These are phyloP conservation scores for Athene noctua DNA, from an alignment of 2,113 vertebrate genomes.

Conservation along the genomic window DNA sequence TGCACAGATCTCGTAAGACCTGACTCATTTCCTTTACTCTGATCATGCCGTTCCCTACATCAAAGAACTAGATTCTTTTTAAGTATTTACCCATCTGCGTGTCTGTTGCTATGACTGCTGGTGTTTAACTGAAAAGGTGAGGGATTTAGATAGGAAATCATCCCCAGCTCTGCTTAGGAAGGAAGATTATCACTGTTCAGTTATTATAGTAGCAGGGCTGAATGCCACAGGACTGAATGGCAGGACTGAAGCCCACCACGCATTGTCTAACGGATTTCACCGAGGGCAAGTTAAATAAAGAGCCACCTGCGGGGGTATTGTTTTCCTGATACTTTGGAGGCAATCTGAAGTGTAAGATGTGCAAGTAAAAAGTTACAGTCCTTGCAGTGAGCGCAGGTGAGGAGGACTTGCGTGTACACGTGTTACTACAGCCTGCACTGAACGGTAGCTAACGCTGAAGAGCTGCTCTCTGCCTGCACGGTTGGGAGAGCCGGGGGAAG, in stretches of 20 bases:
- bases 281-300: not conserved
- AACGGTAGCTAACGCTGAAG: not conserved
- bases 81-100: not conserved
- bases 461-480: not conserved
- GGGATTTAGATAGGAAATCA: not conserved
- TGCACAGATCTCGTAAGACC: not conserved
- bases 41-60: not conserved
- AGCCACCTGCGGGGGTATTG: not conserved
- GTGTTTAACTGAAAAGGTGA: not conserved
- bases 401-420: not conserved
- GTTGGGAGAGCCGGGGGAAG: not conserved
- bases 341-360: accelerated
- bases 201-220: not conserved
- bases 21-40: not conserved
- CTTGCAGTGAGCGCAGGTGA: not conserved
- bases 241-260: not conserved
- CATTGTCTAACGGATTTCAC: not conserved
- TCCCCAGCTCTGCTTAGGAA: not conserved
- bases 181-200: not conserved
- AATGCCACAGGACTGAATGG: not conserved
- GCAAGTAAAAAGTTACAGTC: not conserved
- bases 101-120: constrained; percentile 40
- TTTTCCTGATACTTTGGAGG: not conserved
- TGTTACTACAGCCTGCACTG: not conserved
- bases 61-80: constrained; percentile 1